Percentiles rank a stretch among this genome's conserved stretches.
phyloP scores from a whole-genome alignment of 2,113 vertebrate species.

The Manacus vitellinus region DNA sequence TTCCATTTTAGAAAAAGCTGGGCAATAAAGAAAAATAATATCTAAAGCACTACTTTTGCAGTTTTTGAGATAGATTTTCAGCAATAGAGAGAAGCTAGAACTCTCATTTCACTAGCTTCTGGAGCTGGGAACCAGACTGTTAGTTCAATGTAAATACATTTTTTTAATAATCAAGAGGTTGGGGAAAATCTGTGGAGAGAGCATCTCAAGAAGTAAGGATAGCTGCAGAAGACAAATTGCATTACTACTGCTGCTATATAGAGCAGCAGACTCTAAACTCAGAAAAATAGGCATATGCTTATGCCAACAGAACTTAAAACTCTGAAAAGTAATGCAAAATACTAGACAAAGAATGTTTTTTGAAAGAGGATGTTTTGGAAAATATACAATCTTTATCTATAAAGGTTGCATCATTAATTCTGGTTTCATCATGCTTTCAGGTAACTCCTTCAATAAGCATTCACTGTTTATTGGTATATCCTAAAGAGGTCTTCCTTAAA shows the following conservation, averaged over 20 bases:
- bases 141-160: accelerated
- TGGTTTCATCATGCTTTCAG: not conserved
- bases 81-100: not conserved
- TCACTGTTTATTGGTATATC: not conserved
- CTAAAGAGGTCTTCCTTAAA: not conserved
- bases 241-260: not conserved
- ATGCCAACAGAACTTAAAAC: not conserved
- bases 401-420: not conserved
- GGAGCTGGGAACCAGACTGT: not conserved
- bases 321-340: not conserved
- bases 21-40: not conserved
- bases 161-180: not conserved
- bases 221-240: not conserved
- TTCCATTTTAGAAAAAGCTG: not conserved
- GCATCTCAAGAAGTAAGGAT: not conserved
- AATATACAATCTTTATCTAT: not conserved
- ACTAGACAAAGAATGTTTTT: not conserved
- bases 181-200: not conserved
- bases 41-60: not conserved
- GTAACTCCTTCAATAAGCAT: not conserved
- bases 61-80: not conserved
- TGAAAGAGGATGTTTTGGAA: not conserved
- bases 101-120: not conserved
- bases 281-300: not conserved
- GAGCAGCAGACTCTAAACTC: not conserved